Evolutionary conservation across 2,888 invertebrate species (phyloP).

Genomic region (Tuta absoluta): DNA sequence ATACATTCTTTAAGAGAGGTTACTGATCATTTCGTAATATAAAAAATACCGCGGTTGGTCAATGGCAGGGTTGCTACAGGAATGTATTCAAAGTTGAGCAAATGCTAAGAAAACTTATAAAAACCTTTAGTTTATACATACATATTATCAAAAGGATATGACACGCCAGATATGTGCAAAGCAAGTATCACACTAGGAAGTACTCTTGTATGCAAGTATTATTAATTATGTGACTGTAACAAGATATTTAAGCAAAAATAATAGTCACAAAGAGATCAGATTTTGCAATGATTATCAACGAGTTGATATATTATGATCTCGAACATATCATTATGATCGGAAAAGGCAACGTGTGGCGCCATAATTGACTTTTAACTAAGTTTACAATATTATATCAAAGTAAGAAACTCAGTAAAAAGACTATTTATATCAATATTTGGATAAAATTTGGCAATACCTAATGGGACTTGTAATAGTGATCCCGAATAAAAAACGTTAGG

Average conservation of each 20-base stretch:
- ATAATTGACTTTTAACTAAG: conserved; percentile 22
- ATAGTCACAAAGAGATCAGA: conserved; percentile 4
- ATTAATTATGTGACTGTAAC: neutral
- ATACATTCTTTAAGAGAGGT: no score
- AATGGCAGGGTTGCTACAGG: conserved; percentile 39
- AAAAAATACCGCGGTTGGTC: neutral
- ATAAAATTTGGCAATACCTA: conserved; percentile 22
- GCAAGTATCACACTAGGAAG: conserved; percentile 8
- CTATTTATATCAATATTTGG: conserved; percentile 17
- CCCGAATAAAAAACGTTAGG: neutral
- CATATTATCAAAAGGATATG: conserved; percentile 1
- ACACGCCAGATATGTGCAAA: conserved; percentile 25
- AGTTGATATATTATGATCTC: conserved; percentile 1
- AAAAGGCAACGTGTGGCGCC: conserved; percentile 24
- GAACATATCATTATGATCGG: neutral
- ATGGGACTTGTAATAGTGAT: conserved; percentile 11
- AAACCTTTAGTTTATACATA: neutral
- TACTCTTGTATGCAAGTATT: neutral
- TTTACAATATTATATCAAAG: conserved; percentile 9
- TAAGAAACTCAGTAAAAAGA: conserved; percentile 7
- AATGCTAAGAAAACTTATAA: conserved; percentile 36
- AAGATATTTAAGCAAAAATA: neutral
- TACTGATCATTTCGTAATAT: no score
- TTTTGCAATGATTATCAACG: conserved; percentile 6
- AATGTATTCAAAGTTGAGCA: conserved; percentile 66